Base-by-base conservation (phyloP, 2,797 vertebrate species). In the Epinephelus coioides region DNA sequence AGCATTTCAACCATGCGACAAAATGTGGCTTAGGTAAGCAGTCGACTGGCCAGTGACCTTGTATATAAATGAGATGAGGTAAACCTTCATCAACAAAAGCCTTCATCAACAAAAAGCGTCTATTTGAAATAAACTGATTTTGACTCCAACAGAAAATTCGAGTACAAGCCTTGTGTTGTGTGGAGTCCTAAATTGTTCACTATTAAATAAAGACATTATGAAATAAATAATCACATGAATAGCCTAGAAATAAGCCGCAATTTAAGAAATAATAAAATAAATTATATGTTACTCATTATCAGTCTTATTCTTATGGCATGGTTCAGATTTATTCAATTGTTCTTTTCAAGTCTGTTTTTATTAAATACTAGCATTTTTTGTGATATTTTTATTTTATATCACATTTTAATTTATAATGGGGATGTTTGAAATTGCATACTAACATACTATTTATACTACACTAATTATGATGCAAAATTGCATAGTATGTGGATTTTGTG, bases 41-140 rank as follows among this genome's bases (percentile, higher is more conserved):
- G 55, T 25, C 72, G 84, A 86, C 81, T 78, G 78, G 46, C 62
- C 71, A 69, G 27, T 79, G 83, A 82, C 77, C 69, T 81, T 74
- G 44, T 14, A 15, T 18, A 19, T 78, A 21, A 69, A 55, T 43
- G 13, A 68, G 23, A 75, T n/a, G 46, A 62, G 66, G 71, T 72
- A 60, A 68, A 74, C 59, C 46, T 51, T 82, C 21, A 82, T 78
- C 63, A 64, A 67, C 40, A 64, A 40, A 63, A 62, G 53, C 18
- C 63, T 76, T 79, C 47, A 69, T 50, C 0, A 40, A 56, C 15
- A 55, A 49, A 50, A 56, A 23, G 1, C 25, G 14, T 70, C 18
- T 27, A 23, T 77, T 55, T 66, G 6, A 57, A 53, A 69, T 13
- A 46, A 3, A 64, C 11, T 61, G 30, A 75, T 47, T 54, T 66